These are phyloP conservation scores for Chelon auratus DNA, from an alignment of 2,797 vertebrate species.

Conservation along the genomic window DNA sequence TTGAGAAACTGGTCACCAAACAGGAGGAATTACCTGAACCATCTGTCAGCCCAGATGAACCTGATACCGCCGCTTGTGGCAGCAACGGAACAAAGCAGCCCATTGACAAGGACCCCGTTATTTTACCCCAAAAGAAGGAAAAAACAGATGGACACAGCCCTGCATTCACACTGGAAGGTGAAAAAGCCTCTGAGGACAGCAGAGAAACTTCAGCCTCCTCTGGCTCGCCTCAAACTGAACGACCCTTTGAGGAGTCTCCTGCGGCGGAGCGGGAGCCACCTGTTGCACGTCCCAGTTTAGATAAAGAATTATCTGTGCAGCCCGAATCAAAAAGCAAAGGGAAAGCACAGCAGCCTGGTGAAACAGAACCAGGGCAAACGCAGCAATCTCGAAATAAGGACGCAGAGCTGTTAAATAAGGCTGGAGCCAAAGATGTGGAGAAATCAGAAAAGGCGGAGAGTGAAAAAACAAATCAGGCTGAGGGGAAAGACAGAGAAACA, in stretches of 20 bases:
- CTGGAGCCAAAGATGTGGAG: constrained; percentile 13
- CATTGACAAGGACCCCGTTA: constrained; percentile 44
- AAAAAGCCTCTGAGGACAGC: constrained; percentile 33
- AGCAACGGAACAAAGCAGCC: constrained; percentile 62
- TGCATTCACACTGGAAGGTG: constrained; percentile 38
- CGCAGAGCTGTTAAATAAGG: constrained; percentile 10
- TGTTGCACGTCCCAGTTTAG: constrained; percentile 22
- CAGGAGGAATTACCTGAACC: constrained; percentile 35
- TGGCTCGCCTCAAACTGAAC: constrained; percentile 16
- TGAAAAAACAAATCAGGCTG: constrained; percentile 23
- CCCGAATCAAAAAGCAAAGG: constrained; percentile 32
- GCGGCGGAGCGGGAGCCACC: constrained; percentile 18
- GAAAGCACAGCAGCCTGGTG: constrained; percentile 8
- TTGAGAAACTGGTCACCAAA: constrained; percentile 28
- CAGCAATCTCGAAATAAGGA: constrained; percentile 19
- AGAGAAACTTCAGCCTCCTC: constrained; percentile 23
- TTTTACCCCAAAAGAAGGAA: constrained; percentile 63
- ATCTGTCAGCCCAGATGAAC: constrained; percentile 62
- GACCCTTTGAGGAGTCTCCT: constrained; percentile 24
- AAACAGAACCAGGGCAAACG: constrained; percentile 26
- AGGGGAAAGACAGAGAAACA: constrained; percentile 29
- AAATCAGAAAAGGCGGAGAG: constrained; percentile 14
- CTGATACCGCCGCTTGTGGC: constrained; percentile 48
- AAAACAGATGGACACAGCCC: constrained; percentile 19
- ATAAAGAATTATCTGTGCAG: constrained; percentile 15